phyloP scores from a whole-genome alignment of 2,888 invertebrate genomes.

The Phymatocera aterrima region DNA sequence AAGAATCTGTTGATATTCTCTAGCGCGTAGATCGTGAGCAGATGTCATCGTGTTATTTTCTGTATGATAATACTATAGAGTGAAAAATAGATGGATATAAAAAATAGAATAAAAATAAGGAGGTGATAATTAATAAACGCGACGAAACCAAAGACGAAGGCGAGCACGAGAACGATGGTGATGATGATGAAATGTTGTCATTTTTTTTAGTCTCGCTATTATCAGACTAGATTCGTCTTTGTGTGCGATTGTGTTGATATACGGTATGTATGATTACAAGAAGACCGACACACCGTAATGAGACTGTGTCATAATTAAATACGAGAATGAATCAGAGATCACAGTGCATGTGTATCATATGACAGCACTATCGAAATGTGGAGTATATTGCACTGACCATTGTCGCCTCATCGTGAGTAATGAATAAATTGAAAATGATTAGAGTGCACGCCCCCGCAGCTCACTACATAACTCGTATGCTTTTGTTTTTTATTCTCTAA shows the following conservation, averaged over 20 bases:
- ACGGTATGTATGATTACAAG: neutral
- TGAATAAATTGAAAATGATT: slow-evolving; percentile 2
- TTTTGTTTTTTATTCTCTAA: no score
- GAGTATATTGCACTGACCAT: neutral
- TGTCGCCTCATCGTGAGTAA: no score
- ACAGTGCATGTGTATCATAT: slow-evolving; percentile 26
- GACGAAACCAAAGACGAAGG: neutral
- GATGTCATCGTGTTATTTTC: slow-evolving; percentile 9
- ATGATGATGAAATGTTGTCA: neutral
- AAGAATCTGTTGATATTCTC: slow-evolving; percentile 75
- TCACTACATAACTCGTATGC: no score
- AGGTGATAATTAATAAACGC: no score
- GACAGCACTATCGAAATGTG: neutral
- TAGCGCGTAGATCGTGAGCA: slow-evolving; percentile 56
- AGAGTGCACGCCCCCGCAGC: neutral
- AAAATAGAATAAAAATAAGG: neutral
- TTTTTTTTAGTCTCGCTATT: neutral
- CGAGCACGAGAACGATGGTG: no score
- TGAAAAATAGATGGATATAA: neutral
- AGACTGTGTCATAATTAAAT: neutral
- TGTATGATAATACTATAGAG: neutral
- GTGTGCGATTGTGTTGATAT: neutral
- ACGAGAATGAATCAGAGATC: slow-evolving; percentile 22
- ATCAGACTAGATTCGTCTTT: neutral
- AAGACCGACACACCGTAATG: neutral